Evolutionary conservation across 2,888 invertebrate species (phyloP).

Genomic region (Masnerella sp.): DNA sequence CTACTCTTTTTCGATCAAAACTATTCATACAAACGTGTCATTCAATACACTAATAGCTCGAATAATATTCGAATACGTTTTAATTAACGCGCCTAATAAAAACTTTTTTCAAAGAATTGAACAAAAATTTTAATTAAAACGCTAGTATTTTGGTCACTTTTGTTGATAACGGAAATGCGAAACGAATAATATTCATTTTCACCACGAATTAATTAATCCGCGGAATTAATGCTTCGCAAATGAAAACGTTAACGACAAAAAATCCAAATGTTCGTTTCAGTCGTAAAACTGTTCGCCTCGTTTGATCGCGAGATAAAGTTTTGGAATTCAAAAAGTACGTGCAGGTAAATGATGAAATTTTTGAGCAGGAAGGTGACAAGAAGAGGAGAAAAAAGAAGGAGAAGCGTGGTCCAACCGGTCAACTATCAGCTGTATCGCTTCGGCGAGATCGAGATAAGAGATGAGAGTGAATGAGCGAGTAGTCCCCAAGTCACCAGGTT

Average conservation of each 20-base stretch:
- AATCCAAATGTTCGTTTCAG: too few species aligned
- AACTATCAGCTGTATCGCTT: slow-evolving; percentile 34
- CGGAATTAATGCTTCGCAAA: too few species aligned
- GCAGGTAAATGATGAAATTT: slow-evolving; percentile 16
- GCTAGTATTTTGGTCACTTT: not conserved
- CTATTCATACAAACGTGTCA: slow-evolving; percentile 1
- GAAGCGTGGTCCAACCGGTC: slow-evolving; percentile 33
- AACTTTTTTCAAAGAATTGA: not conserved
- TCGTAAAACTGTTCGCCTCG: too few species aligned
- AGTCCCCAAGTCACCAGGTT: slow-evolving; percentile 43
- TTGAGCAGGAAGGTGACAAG: slow-evolving; percentile 5
- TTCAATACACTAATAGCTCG: slow-evolving; percentile 16
- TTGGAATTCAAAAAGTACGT: slow-evolving; percentile 14
- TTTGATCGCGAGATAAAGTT: slow-evolving; percentile 6
- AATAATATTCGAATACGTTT: slow-evolving; percentile 22
- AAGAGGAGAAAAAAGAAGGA: not conserved
- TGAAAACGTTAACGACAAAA: too few species aligned
- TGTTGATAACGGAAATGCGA: not conserved
- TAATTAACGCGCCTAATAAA: slow-evolving; percentile 15
- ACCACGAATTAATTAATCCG: slow-evolving; percentile 3
- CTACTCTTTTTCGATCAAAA: slow-evolving; percentile 18
- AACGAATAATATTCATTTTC: not conserved
- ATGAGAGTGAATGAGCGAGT: slow-evolving; percentile 29
- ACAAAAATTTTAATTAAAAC: slow-evolving; percentile 14
- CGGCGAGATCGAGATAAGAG: slow-evolving; percentile 45